These are phyloP conservation scores for Imbricaverruca yamaguchii DNA, from an alignment of 2,888 invertebrate genomes.

Conservation along the genomic window DNA sequence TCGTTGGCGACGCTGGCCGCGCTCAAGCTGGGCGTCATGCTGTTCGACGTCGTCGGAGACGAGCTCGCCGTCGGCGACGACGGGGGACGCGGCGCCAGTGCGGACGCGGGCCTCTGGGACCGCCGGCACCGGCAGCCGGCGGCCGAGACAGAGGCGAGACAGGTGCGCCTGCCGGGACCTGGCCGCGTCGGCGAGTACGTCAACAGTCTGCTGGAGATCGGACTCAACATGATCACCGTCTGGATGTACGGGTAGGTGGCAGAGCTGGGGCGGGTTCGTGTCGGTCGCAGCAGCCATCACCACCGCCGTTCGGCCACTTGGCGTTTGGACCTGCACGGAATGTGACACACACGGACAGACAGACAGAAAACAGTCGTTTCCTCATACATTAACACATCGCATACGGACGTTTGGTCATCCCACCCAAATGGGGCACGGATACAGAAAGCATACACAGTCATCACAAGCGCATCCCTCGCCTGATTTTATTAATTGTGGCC, in stretches of 20 bases:
- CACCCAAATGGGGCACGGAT: too few species aligned
- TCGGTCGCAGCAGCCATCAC: too few species aligned
- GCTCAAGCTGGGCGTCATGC: conserved; percentile 27
- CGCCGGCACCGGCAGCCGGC: neutral
- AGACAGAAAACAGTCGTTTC: too few species aligned
- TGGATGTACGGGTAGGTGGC: conserved; percentile 15
- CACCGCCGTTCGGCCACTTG: too few species aligned
- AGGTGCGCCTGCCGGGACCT: conserved; percentile 27
- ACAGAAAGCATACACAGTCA: too few species aligned
- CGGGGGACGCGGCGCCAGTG: neutral
- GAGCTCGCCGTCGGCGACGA: conserved; percentile 22
- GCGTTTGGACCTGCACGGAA: too few species aligned
- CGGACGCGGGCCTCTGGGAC: neutral
- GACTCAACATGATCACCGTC: conserved; percentile 30
- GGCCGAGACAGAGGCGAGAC: conserved; percentile 6
- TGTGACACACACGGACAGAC: too few species aligned
- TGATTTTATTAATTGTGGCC: too few species aligned
- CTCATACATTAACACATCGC: too few species aligned
- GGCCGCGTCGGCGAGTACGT: conserved; percentile 30
- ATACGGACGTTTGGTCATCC: too few species aligned
- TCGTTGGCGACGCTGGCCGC: conserved; percentile 24
- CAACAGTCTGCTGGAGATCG: conserved; percentile 30
- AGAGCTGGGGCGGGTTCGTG: too few species aligned
- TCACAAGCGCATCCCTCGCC: too few species aligned
- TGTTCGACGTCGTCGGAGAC: conserved; percentile 27